Evolutionary conservation across 2,888 invertebrate genomes (phyloP).

Genomic region (Auanema freiburgensis): DNA sequence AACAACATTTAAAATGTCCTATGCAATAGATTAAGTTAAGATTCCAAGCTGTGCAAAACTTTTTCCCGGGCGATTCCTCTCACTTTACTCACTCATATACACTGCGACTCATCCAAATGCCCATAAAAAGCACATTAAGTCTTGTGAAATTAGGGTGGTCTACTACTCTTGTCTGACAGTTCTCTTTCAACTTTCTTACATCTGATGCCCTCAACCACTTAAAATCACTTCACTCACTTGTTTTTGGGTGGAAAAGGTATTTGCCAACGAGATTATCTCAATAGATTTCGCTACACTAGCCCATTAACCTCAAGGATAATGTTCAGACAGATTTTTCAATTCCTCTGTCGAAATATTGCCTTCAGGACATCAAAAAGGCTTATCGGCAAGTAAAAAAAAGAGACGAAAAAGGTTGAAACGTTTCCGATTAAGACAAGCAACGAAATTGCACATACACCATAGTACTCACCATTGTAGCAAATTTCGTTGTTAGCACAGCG

Average conservation of each 20-base stretch:
- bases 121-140: too few species aligned
- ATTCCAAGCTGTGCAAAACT: too few species aligned
- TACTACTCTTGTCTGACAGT: neutral
- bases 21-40: too few species aligned
- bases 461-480: constrained; percentile 19
- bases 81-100: too few species aligned
- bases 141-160: constrained; percentile 3
- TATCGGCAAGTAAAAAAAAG: too few species aligned
- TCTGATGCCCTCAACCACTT: constrained; percentile 3
- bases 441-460: neutral
- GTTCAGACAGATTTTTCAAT: constrained; percentile 16
- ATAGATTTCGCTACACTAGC: constrained; percentile 12
- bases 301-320: constrained; percentile 27
- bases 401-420: neutral
- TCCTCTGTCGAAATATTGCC: too few species aligned
- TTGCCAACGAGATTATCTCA: neutral
- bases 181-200: neutral
- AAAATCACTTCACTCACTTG: neutral
- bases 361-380: too few species aligned
- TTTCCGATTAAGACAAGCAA: neutral
- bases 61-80: too few species aligned
- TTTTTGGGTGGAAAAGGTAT: neutral
- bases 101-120: too few species aligned
- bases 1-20: too few species aligned
- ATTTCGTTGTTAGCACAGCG: constrained; percentile 8